Conservation (phyloP, 1,140 invertebrate genomes). For the Ceratina japonica region DNA sequence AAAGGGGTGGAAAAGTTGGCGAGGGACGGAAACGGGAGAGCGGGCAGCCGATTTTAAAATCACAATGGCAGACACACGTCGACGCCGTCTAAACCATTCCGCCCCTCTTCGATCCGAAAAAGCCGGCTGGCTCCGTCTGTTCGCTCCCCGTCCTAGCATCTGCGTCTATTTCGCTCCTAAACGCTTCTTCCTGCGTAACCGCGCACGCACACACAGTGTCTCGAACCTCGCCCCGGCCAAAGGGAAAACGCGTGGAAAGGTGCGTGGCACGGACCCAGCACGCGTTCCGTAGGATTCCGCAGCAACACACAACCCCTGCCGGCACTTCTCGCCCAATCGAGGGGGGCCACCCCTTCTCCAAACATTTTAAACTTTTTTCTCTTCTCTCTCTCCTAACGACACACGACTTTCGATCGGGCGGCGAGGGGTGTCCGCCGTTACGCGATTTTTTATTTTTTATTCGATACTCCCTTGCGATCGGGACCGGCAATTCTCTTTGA, state of each 20-base stretch:
- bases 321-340: slow-evolving; percentile 63
- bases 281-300: slow-evolving; percentile 61
- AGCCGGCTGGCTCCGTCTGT: slow-evolving; percentile 56
- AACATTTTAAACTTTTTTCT: slow-evolving; percentile 77
- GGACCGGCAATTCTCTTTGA: slow-evolving; percentile 34
- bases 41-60: slow-evolving; percentile 73
- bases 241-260: slow-evolving; percentile 20
- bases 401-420: slow-evolving; percentile 54
- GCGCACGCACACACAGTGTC: not conserved
- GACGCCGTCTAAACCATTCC: slow-evolving; percentile 66
- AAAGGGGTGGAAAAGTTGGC: slow-evolving; percentile 54
- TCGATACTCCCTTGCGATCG: not conserved
- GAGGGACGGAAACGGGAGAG: slow-evolving; percentile 51
- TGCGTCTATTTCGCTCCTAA: slow-evolving; percentile 66
- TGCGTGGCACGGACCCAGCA: slow-evolving; percentile 61
- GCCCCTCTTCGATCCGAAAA: slow-evolving; percentile 46
- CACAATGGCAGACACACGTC: slow-evolving; percentile 76
- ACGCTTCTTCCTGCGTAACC: slow-evolving; percentile 46
- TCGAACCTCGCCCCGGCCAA: not conserved
- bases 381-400: slow-evolving; percentile 55
- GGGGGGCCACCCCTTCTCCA: slow-evolving; percentile 66
- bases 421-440: slow-evolving; percentile 48
- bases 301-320: slow-evolving; percentile 61
- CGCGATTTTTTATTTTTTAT: slow-evolving; percentile 39
- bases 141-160: slow-evolving; percentile 67